A percentile compares a stretch with the other conserved stretches of the same genome.
Evolutionary conservation across 1,140 invertebrate genomes (phyloP).

Genomic region (Zaprionus inermis): DNA sequence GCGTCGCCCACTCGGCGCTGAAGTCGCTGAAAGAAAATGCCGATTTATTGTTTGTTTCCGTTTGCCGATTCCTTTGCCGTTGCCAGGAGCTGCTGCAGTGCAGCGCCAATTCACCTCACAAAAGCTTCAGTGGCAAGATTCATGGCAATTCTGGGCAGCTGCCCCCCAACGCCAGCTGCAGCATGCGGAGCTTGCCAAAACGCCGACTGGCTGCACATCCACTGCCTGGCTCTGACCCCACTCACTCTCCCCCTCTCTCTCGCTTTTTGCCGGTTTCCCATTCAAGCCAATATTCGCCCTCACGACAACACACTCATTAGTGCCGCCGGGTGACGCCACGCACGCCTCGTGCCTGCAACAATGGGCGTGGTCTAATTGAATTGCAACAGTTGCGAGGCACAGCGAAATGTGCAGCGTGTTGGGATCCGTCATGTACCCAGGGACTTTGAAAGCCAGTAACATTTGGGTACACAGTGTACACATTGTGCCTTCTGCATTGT

Average conservation of each 20-base stretch:
- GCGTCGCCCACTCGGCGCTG: background rate
- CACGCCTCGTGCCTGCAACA: background rate
- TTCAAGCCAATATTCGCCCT: background rate
- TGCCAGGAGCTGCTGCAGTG: background rate
- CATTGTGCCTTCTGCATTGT: background rate
- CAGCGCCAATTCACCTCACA: slow-evolving; percentile 1
- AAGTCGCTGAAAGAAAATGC: slow-evolving; percentile 3
- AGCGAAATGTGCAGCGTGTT: background rate
- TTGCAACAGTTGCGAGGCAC: slow-evolving; percentile 1
- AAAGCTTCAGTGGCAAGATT: slow-evolving; percentile 6
- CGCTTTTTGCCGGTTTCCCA: too few relatives aligned
- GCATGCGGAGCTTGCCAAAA: background rate
- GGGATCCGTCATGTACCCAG: slow-evolving; percentile 1
- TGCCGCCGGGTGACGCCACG: background rate
- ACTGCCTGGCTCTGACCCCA: background rate
- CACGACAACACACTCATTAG: slow-evolving; percentile 5
- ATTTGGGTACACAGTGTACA: background rate
- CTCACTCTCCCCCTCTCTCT: too few relatives aligned
- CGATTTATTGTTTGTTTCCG: slow-evolving; percentile 7
- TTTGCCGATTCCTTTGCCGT: slow-evolving; percentile 6
- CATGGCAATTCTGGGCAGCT: background rate
- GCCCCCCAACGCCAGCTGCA: background rate
- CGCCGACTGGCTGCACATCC: background rate
- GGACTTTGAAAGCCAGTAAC: background rate
- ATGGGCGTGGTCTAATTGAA: slow-evolving; percentile 6